Base-by-base conservation (phyloP, 2,888 invertebrate species). In the Phorcus lineatus region DNA sequence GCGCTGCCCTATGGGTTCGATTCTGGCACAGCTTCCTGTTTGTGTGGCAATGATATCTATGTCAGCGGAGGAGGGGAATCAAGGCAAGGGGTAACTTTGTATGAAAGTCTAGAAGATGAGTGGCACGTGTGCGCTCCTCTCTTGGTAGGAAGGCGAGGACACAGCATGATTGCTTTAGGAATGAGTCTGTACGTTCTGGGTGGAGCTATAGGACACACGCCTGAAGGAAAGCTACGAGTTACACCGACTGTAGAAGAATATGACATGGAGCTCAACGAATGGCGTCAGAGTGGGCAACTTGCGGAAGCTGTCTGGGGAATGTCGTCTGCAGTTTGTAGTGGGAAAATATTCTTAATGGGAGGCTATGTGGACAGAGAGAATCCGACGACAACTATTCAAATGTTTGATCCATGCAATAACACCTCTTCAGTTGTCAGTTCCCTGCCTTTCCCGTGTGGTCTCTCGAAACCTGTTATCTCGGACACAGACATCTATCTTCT, bases 121-220 rank as follows among this genome's bases (percentile, higher is more conserved):
- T 83, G 83, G 83, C 62, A 62, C 52, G 67, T 81, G 16, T 77
- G 79, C 52, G 75, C 81, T 17, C 81, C 83, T 17, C 81, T 83
- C 79, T 31, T 55, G 53, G 40, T 80, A 7, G 81, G 83, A 2
- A 67, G 81, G 40, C 70, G 79, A 13, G 83, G 83, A 7, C 83
- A 83, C 75, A 52, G 74, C 7, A 52, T 83, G 70, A 55, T 77
- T 36, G 74, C 78, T 0, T n/a, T 70, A 6, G 81, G 78, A 13
- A 17, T n/a, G 16, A 19, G 17, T n/a, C 70, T 83, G 3, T 81
- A 74, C 70, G 79, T 80, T 1, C 17, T 81, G 0, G 83, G 83
- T 0, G 81, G 83, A 31, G 74, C 80, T 31, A 62, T 77, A n/a
- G 80, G 79, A n/a, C 81, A 78, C 11, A n/a, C 75, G 28, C 78